Base-by-base conservation (phyloP, 2,797 vertebrate genomes). In the Chaunax sp. region DNA sequence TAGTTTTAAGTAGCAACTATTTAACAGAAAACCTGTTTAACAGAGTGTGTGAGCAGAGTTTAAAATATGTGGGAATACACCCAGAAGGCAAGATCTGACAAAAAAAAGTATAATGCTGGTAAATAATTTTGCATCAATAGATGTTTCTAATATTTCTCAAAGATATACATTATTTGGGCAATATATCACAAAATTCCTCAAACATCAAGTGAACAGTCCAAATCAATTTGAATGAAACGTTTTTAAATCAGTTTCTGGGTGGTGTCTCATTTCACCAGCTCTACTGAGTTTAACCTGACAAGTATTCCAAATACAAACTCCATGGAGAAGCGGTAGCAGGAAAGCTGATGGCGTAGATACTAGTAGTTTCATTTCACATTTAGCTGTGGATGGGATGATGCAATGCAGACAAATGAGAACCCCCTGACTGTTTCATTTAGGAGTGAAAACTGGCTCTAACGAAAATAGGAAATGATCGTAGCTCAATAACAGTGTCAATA, bases 341-440 rank as follows among this genome's bases (percentile, higher is more conserved):
- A 11, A 9, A 18, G 20, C 16, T 37, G 9, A 37, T 14, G 49
- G 20, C 1, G 7, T 1, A 0, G 9, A 2, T 11, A n/a, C 1
- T 7, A 16, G 5, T 0, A 5, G 1, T 28, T 72, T 67, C 20
- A 44, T 46, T 51, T 37, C 11, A 19, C 19, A 33, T 62, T 35
- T 37, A 1, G 1, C 19, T 37, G 10, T 81, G 47, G 74, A 84
- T 28, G 57, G 55, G 78, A 69, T 89, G 85, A 91, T 82, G 88
- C 82, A 90, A 90, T 1, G 55, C 44, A 68, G 22, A 62, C 40
- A 54, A 64, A 56, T 16, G 18, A 60, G 8, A 28, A 54, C 3
- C 26, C 3, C 22, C 12, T 52, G 0, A 14, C 5, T 53, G 40
- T 26, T 30, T 41, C 1, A 52, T 6, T 14, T 20, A 14, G 1